Evolutionary conservation across 2,797 vertebrate species (phyloP).

Genomic region (Eutrigla gurnardus): DNA sequence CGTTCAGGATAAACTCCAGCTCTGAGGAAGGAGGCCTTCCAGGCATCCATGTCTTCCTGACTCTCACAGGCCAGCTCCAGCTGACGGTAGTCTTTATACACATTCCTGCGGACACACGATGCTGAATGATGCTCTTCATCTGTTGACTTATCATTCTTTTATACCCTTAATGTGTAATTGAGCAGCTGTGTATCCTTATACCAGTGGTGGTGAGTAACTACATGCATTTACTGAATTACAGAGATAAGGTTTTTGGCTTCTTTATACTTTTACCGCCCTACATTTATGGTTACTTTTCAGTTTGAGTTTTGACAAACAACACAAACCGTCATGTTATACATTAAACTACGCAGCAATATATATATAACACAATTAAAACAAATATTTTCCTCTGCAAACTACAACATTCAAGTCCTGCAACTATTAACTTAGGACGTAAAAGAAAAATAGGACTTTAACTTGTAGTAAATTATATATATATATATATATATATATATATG

Average conservation of each 20-base stretch:
- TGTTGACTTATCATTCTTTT: not conserved
- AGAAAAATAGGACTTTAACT: no score
- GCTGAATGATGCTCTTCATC: not conserved
- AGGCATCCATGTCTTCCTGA: constrained; percentile 97
- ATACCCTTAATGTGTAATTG: not conserved
- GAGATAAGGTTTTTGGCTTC: not conserved
- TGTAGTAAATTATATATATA: no score
- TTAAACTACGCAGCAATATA: not conserved
- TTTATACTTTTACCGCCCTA: not conserved
- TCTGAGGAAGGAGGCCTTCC: constrained; percentile 98
- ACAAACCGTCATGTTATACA: not conserved
- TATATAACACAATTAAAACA: not conserved
- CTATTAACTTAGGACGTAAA: no score
- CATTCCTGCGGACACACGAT: constrained; percentile 86
- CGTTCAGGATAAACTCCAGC: constrained; percentile 98
- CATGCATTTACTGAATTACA: not conserved
- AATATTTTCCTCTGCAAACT: not conserved
- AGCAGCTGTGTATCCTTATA: not conserved
- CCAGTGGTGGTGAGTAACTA: not conserved
- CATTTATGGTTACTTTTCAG: not conserved
- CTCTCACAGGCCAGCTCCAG: constrained; percentile 97
- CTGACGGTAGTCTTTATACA: constrained; percentile 98
- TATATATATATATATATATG: no score
- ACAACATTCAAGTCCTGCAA: not conserved
- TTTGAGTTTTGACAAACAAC: not conserved